Percentiles rank a stretch among this genome's conserved stretches.
These are phyloP conservation scores for Synchiropus splendidus DNA, from an alignment of 2,113 vertebrate species.

Conservation along the genomic window DNA sequence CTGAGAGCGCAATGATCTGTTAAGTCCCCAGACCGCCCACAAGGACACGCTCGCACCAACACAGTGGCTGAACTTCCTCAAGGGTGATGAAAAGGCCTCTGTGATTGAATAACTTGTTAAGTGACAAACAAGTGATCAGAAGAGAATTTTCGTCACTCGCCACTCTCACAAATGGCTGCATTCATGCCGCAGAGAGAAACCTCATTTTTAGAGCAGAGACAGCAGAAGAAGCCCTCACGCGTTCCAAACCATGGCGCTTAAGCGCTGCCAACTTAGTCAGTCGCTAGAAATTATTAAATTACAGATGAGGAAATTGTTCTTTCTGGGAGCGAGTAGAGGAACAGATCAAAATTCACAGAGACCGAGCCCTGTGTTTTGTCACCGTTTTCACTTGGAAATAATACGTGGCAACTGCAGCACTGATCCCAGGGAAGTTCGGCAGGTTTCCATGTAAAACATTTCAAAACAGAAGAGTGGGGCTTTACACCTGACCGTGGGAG, in stretches of 20 bases:
- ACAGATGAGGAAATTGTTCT: constrained; percentile 1
- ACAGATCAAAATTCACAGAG: constrained; percentile 10
- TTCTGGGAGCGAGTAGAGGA: neutral
- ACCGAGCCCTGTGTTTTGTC: constrained; percentile 13
- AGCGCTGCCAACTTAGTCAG: constrained; percentile 4
- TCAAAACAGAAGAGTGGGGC: constrained; percentile 26
- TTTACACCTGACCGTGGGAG: constrained; percentile 37
- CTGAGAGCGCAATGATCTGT: constrained; percentile 45
- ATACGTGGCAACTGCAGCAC: constrained; percentile 2
- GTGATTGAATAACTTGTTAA: constrained; percentile 30
- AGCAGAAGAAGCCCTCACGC: neutral
- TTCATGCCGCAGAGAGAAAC: too few relatives aligned
- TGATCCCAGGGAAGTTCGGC: constrained; percentile 17
- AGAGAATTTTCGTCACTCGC: constrained; percentile 31
- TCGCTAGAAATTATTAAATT: constrained; percentile 3
- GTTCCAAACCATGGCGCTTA: constrained; percentile 7
- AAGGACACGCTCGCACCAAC: constrained; percentile 20
- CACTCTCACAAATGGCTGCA: constrained; percentile 23
- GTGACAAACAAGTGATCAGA: constrained; percentile 38
- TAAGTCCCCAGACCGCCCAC: constrained; percentile 20
- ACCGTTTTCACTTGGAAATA: constrained; percentile 22
- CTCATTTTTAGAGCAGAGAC: constrained; percentile 6
- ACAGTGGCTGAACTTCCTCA: constrained; percentile 40
- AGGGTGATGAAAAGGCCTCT: constrained; percentile 33
- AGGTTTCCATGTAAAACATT: constrained; percentile 33